Conservation (phyloP, 2,113 vertebrate species). For the Chloroceryle aenea region DNA sequence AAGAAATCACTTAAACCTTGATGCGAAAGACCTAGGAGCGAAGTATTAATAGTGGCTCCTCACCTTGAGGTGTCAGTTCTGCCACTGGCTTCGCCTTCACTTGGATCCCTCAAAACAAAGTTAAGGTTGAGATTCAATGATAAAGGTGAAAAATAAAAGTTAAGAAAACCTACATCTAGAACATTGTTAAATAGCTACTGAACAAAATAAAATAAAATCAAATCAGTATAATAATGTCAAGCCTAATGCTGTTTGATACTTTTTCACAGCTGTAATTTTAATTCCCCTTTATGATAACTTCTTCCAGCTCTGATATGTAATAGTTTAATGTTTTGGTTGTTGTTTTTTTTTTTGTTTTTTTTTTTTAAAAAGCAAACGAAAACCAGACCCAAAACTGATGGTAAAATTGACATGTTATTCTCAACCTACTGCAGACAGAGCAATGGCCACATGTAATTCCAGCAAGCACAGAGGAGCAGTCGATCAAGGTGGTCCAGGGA, state of each 20-base stretch:
- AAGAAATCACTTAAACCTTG: constrained; percentile 34
- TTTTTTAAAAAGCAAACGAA: no score
- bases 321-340: neutral
- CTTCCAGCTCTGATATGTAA: neutral
- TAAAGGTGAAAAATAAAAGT: constrained; percentile 73
- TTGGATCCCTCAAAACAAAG: constrained; percentile 95
- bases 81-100: constrained; percentile 95
- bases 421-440: constrained; percentile 11
- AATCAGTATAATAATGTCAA: constrained; percentile 42
- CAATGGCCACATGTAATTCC: neutral
- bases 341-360: no score
- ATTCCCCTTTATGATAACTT: neutral
- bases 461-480: constrained; percentile 7
- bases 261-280: constrained; percentile 11
- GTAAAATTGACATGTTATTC: neutral
- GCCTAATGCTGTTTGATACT: constrained; percentile 5
- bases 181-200: constrained; percentile 51
- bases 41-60: constrained; percentile 78
- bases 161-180: constrained; percentile 72
- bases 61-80: constrained; percentile 94
- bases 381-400: neutral
- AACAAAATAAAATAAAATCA: neutral
- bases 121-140: constrained; percentile 84
- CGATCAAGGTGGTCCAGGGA: neutral
- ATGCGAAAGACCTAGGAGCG: constrained; percentile 64